These are phyloP conservation scores for Drosophila testacea DNA, from an alignment of 2,888 invertebrate genomes.

Conservation along the genomic window DNA sequence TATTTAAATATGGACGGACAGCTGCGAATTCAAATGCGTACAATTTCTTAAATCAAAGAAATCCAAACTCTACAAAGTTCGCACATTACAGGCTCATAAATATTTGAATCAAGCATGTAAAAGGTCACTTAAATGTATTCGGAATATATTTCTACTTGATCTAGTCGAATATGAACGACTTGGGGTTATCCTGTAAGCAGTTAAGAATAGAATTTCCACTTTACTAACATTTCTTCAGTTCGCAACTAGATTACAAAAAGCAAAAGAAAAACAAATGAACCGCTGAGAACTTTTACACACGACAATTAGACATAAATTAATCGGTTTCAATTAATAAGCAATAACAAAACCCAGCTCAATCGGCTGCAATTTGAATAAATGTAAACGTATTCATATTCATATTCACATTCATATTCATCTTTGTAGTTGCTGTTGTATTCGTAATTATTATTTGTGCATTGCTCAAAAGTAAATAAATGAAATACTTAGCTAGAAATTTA, in stretches of 20 bases:
- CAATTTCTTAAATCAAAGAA: background rate
- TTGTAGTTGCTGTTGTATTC: constrained; percentile 37
- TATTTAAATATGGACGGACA: constrained; percentile 22
- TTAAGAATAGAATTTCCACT: background rate
- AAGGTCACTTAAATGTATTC: background rate
- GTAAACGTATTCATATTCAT: constrained; percentile 9
- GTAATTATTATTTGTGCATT: constrained; percentile 59
- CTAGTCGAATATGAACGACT: background rate
- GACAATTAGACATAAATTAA: constrained; percentile 70
- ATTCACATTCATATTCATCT: background rate
- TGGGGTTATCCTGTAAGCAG: background rate
- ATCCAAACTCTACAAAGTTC: background rate
- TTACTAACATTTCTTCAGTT: no score
- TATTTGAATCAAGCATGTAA: background rate
- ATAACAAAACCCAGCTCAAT: constrained; percentile 26
- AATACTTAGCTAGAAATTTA: constrained; percentile 71
- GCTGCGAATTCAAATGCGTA: background rate
- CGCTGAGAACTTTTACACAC: constrained; percentile 30
- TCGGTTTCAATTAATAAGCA: constrained; percentile 67
- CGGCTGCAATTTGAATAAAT: constrained; percentile 56
- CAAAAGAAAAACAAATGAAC: background rate
- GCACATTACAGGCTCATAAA: background rate
- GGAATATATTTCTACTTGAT: background rate
- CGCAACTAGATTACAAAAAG: no score
- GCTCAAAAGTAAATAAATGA: constrained; percentile 68